phyloP scores from a whole-genome alignment of 1,140 invertebrate species.

The Platorchestia sp. region DNA sequence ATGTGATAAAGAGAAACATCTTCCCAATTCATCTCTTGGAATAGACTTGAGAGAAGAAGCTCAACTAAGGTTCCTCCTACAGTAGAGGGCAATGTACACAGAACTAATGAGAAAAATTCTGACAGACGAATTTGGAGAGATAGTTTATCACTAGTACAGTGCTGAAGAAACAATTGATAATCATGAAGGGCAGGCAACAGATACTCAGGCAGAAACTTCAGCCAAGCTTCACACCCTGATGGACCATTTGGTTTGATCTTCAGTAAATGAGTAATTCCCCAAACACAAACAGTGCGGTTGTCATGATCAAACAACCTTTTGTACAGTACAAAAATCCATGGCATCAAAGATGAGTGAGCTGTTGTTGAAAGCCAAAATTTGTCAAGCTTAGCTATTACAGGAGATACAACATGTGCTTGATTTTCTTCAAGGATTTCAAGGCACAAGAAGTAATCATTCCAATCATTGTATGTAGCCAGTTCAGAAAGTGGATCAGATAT shows the following conservation, averaged over 20 bases:
- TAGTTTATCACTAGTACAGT: background rate
- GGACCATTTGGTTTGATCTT: slow-evolving; percentile 46
- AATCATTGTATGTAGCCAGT: slow-evolving; percentile 64
- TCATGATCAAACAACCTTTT: slow-evolving; percentile 63
- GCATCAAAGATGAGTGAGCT: slow-evolving; percentile 33
- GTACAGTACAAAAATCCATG: slow-evolving; percentile 60
- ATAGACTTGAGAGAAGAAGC: background rate
- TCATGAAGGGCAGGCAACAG: slow-evolving; percentile 59
- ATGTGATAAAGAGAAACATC: slow-evolving; percentile 33
- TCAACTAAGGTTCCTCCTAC: background rate
- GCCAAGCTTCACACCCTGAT: slow-evolving; percentile 20
- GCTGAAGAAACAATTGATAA: slow-evolving; percentile 58
- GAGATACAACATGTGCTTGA: slow-evolving; percentile 76
- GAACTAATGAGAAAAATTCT: background rate
- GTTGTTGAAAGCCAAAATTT: slow-evolving; percentile 67
- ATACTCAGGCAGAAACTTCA: slow-evolving; percentile 56
- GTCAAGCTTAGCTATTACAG: slow-evolving; percentile 72
- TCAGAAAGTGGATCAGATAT: slow-evolving; percentile 61
- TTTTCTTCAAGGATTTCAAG: slow-evolving; percentile 77
- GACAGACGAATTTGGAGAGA: background rate
- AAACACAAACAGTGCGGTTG: slow-evolving; percentile 57
- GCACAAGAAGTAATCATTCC: slow-evolving; percentile 72
- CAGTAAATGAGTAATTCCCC: slow-evolving; percentile 59
- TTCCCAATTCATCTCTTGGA: slow-evolving; percentile 13
- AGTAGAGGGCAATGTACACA: background rate